Conservation (phyloP, 2,113 vertebrate genomes). For the Pseudorhombus dupliciocellatus region DNA sequence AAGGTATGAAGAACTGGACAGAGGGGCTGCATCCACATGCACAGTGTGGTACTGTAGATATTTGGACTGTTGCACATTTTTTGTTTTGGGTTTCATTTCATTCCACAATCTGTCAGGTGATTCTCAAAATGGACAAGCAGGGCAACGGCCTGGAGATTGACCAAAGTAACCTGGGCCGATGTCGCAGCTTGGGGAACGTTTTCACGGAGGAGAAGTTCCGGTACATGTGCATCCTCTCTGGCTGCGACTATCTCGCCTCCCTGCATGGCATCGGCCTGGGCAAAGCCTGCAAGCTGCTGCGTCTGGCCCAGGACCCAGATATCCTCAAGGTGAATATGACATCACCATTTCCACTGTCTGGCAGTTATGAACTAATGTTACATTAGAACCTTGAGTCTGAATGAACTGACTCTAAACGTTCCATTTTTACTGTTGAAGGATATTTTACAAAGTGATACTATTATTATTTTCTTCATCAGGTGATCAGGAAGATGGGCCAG, state of each 20-base stretch:
- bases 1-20: constrained; percentile 80
- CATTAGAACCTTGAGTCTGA: too few species aligned
- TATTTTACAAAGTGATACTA: too few species aligned
- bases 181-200: constrained; percentile 88
- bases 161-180: constrained; percentile 89
- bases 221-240: constrained; percentile 98
- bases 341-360: too few species aligned
- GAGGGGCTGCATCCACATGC: too few species aligned
- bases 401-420: too few species aligned
- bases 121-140: constrained; percentile 97
- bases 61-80: too few species aligned
- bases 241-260: constrained; percentile 97
- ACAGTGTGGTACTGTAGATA: too few species aligned
- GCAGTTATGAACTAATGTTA: too few species aligned
- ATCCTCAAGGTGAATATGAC: constrained; percentile 87
- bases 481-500: constrained; percentile 96
- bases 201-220: constrained; percentile 98
- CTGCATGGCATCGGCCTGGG: constrained; percentile 93
- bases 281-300: constrained; percentile 94
- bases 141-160: constrained; percentile 95
- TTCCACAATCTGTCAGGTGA: constrained; percentile 82
- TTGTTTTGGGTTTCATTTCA: too few species aligned
- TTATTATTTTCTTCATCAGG: constrained; percentile 75
- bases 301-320: constrained; percentile 92
- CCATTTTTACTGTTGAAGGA: too few species aligned